Evolutionary conservation across 2,888 invertebrate genomes (phyloP).

Genomic region (Lymantria dispar): DNA sequence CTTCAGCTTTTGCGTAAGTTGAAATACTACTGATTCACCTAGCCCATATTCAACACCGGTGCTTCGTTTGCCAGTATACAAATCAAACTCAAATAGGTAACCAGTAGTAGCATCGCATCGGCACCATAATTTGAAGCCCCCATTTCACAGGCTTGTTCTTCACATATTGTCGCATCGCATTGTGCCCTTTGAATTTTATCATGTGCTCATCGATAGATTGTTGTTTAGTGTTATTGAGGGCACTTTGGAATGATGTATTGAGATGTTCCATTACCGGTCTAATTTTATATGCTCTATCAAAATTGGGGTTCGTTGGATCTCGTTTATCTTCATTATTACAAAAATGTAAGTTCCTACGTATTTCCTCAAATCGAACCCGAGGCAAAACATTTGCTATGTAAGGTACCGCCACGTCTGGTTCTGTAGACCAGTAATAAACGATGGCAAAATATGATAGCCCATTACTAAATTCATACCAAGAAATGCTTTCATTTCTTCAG

Average conservation of each 20-base stretch:
- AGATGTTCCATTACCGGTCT: background rate
- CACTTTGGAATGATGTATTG: background rate
- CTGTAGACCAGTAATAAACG: slow-evolving; percentile 27
- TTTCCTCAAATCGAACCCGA: background rate
- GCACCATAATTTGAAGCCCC: slow-evolving; percentile 34
- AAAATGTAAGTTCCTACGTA: background rate
- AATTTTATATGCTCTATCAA: background rate
- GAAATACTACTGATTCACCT: slow-evolving; percentile 3
- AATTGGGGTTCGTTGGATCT: background rate
- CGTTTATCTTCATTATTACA: background rate
- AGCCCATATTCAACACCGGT: background rate
- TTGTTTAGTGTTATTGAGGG: background rate
- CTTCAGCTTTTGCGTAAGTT: slow-evolving; percentile 1
- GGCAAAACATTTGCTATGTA: slow-evolving; percentile 12
- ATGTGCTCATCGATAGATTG: slow-evolving; percentile 19
- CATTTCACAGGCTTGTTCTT: slow-evolving; percentile 34
- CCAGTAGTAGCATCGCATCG: slow-evolving; percentile 26
- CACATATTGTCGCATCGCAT: slow-evolving; percentile 29
- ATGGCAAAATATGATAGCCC: slow-evolving; percentile 20
- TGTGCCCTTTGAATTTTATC: slow-evolving; percentile 24
- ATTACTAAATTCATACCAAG: too few species aligned
- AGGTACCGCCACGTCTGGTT: slow-evolving; percentile 27
- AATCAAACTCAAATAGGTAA: slow-evolving; percentile 27
- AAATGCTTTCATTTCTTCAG: too few species aligned
- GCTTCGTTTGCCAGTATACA: slow-evolving; percentile 26